Base-by-base conservation (phyloP, 2,113 vertebrate species). In the Balaenoptera acutorostrata region DNA sequence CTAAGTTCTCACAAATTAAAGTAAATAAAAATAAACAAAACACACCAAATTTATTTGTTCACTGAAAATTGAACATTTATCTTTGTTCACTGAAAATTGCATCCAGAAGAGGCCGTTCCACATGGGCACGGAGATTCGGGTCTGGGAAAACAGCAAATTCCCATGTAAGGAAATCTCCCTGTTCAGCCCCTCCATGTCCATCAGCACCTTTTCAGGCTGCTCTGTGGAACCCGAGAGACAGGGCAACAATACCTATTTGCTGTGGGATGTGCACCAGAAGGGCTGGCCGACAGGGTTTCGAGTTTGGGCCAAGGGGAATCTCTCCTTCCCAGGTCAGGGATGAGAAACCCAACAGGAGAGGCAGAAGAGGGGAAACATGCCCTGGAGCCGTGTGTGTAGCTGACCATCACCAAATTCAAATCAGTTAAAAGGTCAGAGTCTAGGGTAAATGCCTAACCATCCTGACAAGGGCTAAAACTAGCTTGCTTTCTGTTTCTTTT, bases 181-280 rank as follows among this genome's bases (percentile, higher is more conserved):
- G 97, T 99, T 98, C 98, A 98, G 99, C 98, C 97, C 96, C 52
- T 52, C 52, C 97, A 97, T 66, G 96, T 99, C 99, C 99, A 98
- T 99, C 99, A 99, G 98, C 99, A 99, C 99, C 99, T 98, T 98
- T 99, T 99, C 98, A 99, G 98, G 97, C 97, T 93, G 95, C 99
- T 99, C 99, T 98, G 98, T 98, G 98, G 98, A 99, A 99, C 98
- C 98, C 96, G 98, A 97, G 92, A 98, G 98, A 97, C 98, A 98
- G 97, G 98, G 98, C 98, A 98, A 98, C 98, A 98, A 98, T 98
- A 99, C 99, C 99, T 99, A 96, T 99, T 98, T 98, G 90, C 98
- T 98, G 98, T 98, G 99, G 99, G 98, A 99, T 99, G 98, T 33
- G 92, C 98, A 97, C 97, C 97, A 97, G 98, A 98, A 98, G 98